These are phyloP conservation scores for Paracyprichromis sp. DNA, from an alignment of 2,113 vertebrate genomes.

Conservation along the genomic window DNA sequence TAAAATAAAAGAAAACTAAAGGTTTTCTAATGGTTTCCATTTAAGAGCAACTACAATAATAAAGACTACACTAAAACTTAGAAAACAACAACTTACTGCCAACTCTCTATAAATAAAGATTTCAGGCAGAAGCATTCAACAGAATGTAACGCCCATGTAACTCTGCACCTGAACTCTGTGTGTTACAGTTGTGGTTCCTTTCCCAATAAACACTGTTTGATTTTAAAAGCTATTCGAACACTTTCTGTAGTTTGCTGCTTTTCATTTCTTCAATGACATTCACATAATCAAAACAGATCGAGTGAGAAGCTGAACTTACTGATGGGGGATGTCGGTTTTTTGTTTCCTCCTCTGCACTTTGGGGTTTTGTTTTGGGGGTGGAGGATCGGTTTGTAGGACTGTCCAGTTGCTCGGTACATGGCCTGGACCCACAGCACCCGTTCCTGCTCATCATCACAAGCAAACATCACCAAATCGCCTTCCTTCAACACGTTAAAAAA, in stretches of 20 bases:
- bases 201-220: background rate
- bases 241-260: background rate
- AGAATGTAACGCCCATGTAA: background rate
- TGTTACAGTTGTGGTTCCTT: background rate
- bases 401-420: slow-evolving; percentile 94
- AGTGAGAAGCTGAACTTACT: slow-evolving; percentile 72
- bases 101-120: background rate
- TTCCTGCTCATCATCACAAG: slow-evolving; percentile 91
- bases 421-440: slow-evolving; percentile 92
- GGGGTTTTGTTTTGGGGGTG: slow-evolving; percentile 78
- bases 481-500: slow-evolving; percentile 96
- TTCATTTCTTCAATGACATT: background rate
- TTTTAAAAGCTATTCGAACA: background rate
- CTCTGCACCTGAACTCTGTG: background rate
- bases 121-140: background rate
- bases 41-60: background rate
- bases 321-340: slow-evolving; percentile 70
- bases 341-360: slow-evolving; percentile 77
- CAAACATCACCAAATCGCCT: slow-evolving; percentile 89
- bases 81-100: background rate
- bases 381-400: slow-evolving; percentile 90
- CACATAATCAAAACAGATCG: background rate
- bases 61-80: background rate
- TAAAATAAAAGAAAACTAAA: background rate
- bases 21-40: background rate